Percentiles rank a stretch among this genome's conserved stretches.
Evolutionary conservation across 1,140 invertebrate species (phyloP).

Genomic region (Drosophila kepulauana): DNA sequence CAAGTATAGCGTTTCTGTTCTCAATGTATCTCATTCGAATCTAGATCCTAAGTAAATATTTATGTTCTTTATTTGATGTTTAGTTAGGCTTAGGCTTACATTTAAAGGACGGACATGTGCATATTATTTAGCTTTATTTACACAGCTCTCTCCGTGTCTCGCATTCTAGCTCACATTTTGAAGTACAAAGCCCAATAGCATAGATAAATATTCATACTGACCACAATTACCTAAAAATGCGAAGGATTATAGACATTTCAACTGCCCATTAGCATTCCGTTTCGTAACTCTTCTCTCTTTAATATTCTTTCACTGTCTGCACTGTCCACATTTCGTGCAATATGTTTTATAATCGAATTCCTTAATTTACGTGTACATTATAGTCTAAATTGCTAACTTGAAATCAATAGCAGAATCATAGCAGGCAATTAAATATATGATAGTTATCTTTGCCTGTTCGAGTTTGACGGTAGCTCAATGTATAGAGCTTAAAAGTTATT

Average conservation of each 20-base stretch:
- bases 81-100: slow-evolving; percentile 49
- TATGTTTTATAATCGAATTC: slow-evolving; percentile 19
- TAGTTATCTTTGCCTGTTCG: neutral
- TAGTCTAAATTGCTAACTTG: slow-evolving; percentile 1
- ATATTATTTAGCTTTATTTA: slow-evolving; percentile 68
- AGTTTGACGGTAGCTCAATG: slow-evolving; percentile 16
- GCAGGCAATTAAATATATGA: neutral
- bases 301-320: neutral
- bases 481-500: slow-evolving; percentile 26
- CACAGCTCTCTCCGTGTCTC: slow-evolving; percentile 48
- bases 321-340: slow-evolving; percentile 34
- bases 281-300: neutral
- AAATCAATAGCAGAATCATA: neutral
- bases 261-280: slow-evolving; percentile 43
- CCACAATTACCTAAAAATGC: slow-evolving; percentile 13
- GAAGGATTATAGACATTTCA: slow-evolving; percentile 13
- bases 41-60: slow-evolving; percentile 47
- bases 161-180: slow-evolving; percentile 43
- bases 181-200: slow-evolving; percentile 68
- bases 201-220: slow-evolving; percentile 31
- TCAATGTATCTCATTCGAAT: slow-evolving; percentile 46
- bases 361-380: neutral
- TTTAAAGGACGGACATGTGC: slow-evolving; percentile 45
- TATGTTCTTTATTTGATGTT: slow-evolving; percentile 38
- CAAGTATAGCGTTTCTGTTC: slow-evolving; percentile 6